Base-by-base conservation (phyloP, 2,797 vertebrate species). In the Muscicapa comitata region DNA sequence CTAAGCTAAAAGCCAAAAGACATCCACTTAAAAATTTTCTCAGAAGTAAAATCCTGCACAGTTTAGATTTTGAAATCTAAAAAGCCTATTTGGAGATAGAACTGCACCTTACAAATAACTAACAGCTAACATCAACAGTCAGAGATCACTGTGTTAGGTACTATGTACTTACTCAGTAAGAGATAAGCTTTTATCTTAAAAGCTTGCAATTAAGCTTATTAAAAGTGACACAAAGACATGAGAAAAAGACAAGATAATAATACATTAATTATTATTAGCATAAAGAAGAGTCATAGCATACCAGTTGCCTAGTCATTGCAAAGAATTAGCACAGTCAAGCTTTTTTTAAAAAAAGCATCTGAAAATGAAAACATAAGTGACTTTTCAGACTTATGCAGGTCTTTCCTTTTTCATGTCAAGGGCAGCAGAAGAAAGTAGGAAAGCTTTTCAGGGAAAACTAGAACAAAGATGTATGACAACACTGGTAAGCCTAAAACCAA, bases 161-260 rank as follows among this genome's bases (percentile, higher is more conserved):
- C 50, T 65, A 72, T 6, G 62, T 61, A 84, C 31, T 10, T 84
- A 85, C 50, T 91, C 40, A 77, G 54, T 55, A 86, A 28, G 68
- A 93, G 25, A 78, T 58, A 88, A 86, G 93, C 62, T 95, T 90
- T 94, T 86, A 90, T 54, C 38, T 62, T 84, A 94, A 93, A 94
- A 96, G 90, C 82, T 94, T 91, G 70, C 73, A 96, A 96, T 96
- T 95, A 94, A 86, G 62, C 75, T 65, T 72, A 96, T 93, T 89
- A 91, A 73, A 94, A 93, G 79, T 86, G 85, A 90, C 94, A 95
- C n/a, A 66, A 87, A 71, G 85, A 85, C 33, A 65, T 57, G 75
- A 74, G 68, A 91, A 93, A 87, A 74, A 89, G 90, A 96, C 94
- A 93, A 83, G 95, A 90, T 96, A 96, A 96, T 94, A 91, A 93